Evolutionary conservation across 2,888 invertebrate species (phyloP), one percentile per base, ranked within the genome.

Genomic region (Mythimna albipuncta): DNA sequence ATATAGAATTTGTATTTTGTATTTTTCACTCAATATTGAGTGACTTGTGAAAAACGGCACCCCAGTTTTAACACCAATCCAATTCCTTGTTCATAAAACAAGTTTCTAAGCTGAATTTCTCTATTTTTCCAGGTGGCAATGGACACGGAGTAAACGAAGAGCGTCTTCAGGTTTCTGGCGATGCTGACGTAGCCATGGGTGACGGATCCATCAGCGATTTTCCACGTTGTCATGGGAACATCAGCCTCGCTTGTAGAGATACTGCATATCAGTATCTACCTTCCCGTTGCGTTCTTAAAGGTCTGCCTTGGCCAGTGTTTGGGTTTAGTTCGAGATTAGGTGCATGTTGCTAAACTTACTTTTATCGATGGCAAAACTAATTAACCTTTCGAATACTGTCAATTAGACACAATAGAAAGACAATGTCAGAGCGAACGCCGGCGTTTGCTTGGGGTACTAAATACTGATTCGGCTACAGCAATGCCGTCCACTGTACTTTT

Each of bases 71-170:
- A 52, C 9, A 52, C n/a, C 7, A 0, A 52, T 9, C 19, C 50
- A 3, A n/a, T 52, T 52, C 7, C n/a, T 21, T 54, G n/a, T 21
- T 21, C 13, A 13, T 13, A 26, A 11, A 13, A 55, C 55, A 59
- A 38, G 38, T n/a, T 6, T 38, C 38, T 55, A 59, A 75, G 6
- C 21, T 19, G 2, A 32, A 32, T 32, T 64, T 75, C 52, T 72
- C 47, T 52, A 65, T 82, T 50, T 26, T 93, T 94, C 2, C 91
- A 96, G 96, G 94, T 95, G 84, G 95, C 96, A 52, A 96, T 96
- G 96, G 96, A 96, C 73, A 96, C 96, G 73, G 96, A 96, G 89
- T 96, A 95, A 91, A 69, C 78, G 64, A 85, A 47, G 93, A 92
- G 32, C 91, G 94, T 54, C 86, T 93, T 67, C 88, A 89, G 77